Conservation (phyloP, 2,113 vertebrate genomes). For the Eretmochelys imbricata region DNA sequence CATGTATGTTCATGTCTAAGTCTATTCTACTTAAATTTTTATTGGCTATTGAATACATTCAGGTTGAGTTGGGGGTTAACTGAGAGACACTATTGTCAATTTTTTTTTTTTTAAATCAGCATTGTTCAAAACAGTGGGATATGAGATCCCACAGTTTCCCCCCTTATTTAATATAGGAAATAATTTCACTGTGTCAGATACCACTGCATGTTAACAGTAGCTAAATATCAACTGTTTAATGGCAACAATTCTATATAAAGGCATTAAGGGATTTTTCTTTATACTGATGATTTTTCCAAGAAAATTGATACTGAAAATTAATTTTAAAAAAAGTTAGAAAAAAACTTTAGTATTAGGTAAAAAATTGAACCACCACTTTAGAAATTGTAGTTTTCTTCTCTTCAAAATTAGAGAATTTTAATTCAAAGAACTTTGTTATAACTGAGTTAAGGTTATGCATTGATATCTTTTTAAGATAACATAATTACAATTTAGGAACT, state of each 20-base stretch:
- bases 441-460: background rate
- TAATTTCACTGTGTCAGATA: background rate
- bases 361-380: background rate
- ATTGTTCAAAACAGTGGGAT: background rate
- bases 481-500: background rate
- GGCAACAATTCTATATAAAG: background rate
- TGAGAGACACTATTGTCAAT: too few relatives aligned
- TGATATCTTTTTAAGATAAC: background rate
- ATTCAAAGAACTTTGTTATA: background rate
- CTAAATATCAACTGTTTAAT: background rate
- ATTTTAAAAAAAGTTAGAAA: background rate
- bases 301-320: background rate
- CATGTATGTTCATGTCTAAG: too few relatives aligned
- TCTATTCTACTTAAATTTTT: too few relatives aligned
- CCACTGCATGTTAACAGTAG: background rate
- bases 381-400: background rate
- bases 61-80: too few relatives aligned
- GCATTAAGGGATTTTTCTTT: background rate
- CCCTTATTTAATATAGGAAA: background rate
- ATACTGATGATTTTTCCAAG: background rate
- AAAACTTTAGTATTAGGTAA: background rate
- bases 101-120: background rate
- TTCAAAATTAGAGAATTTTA: background rate
- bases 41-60: too few relatives aligned
- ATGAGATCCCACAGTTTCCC: background rate